Percentiles rank a stretch among this genome's conserved stretches.
phyloP scores from a whole-genome alignment of 2,113 vertebrate species.

The Bos javanicus region DNA sequence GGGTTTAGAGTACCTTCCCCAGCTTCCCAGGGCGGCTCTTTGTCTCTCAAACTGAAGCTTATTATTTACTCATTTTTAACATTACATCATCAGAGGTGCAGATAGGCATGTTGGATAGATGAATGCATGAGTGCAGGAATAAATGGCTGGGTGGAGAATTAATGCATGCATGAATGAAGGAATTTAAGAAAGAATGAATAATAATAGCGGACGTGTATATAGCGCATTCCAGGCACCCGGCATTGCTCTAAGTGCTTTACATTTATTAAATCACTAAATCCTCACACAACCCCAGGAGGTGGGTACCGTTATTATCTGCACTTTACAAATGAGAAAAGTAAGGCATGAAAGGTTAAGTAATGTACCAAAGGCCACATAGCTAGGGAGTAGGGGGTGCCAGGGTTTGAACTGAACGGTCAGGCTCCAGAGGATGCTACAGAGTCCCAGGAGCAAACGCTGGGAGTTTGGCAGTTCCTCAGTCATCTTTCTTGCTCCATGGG shows the following conservation, averaged over 20 bases:
- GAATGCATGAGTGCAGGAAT: neutral
- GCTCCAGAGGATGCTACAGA: neutral
- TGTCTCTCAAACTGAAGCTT: conserved; percentile 5
- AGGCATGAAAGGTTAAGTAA: neutral
- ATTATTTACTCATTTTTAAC: conserved; percentile 34
- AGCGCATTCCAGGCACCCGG: neutral
- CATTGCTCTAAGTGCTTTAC: conserved; percentile 28
- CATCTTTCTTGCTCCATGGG: neutral
- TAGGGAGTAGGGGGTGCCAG: neutral
- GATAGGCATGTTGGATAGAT: neutral
- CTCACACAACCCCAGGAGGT: conserved; percentile 19
- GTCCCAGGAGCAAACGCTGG: neutral
- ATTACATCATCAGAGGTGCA: neutral
- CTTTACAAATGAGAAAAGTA: conserved; percentile 37
- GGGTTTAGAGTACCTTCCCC: neutral
- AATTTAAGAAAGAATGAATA: conserved; percentile 22
- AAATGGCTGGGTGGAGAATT: neutral
- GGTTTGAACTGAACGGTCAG: neutral
- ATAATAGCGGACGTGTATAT: neutral
- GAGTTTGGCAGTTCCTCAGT: neutral
- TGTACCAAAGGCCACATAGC: neutral
- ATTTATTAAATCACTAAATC: conserved; percentile 58
- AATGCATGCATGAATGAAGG: neutral
- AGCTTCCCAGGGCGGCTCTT: neutral
- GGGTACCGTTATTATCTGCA: neutral